These are phyloP conservation scores for Brachyopa scutellaris DNA, from an alignment of 2,888 invertebrate genomes.

Conservation along the genomic window DNA sequence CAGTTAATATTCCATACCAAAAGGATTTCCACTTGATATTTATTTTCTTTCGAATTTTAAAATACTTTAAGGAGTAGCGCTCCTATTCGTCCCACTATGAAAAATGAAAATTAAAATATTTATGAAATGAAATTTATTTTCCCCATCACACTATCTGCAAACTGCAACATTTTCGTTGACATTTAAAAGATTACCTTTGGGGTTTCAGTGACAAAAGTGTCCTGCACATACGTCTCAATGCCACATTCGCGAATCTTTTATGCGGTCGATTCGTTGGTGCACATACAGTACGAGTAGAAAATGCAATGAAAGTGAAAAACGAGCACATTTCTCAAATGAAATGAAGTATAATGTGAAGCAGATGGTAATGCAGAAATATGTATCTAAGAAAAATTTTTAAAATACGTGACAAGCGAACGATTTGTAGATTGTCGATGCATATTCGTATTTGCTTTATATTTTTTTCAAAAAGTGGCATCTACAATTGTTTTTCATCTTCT, in stretches of 20 bases:
- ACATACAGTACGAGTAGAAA: too few relatives aligned
- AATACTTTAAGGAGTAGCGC: too few relatives aligned
- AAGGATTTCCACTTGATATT: too few relatives aligned
- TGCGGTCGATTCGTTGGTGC: not conserved
- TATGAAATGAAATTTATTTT: conserved; percentile 33
- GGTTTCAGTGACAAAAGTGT: conserved; percentile 27
- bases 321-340: conserved; percentile 36
- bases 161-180: conserved; percentile 42
- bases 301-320: conserved; percentile 23
- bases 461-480: too few relatives aligned
- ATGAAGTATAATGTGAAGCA: not conserved
- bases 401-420: not conserved
- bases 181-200: conserved; percentile 52
- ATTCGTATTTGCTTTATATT: too few relatives aligned
- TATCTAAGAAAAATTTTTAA: not conserved
- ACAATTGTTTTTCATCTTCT: too few relatives aligned
- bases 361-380: not conserved
- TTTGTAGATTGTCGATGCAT: not conserved
- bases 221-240: conserved; percentile 12
- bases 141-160: conserved; percentile 19
- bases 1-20: too few relatives aligned
- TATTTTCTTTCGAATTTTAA: too few relatives aligned
- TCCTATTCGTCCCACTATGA: too few relatives aligned
- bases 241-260: conserved; percentile 7
- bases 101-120: not conserved